Conservation (phyloP, 2,113 vertebrate genomes). For the Eupsittula cactorum region DNA sequence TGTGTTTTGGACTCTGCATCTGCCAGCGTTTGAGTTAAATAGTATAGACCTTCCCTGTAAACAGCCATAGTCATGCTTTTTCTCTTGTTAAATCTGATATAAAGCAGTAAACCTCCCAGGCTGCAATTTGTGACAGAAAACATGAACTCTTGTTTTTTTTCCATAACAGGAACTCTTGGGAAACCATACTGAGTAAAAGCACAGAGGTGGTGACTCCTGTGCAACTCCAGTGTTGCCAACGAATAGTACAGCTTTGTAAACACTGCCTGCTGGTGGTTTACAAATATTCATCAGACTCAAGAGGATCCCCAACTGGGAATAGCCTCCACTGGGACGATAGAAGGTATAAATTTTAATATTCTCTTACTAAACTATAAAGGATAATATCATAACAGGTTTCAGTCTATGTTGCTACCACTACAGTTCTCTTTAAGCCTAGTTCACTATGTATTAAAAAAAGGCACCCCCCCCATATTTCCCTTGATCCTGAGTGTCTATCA, state of each 20-base stretch:
- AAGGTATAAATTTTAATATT: conserved; percentile 78
- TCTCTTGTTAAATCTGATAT: conserved; percentile 39
- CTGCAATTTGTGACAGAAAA: conserved; percentile 37
- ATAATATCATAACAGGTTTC: not conserved
- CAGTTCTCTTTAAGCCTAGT: not conserved
- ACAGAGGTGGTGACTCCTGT: conserved; percentile 87
- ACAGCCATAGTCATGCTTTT: not conserved
- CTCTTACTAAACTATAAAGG: not conserved
- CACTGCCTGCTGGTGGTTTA: conserved; percentile 95
- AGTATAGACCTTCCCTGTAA: not conserved
- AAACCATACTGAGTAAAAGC: conserved; percentile 90
- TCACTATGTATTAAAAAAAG: not conserved
- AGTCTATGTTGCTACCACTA: not conserved
- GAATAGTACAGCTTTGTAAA: conserved; percentile 93
- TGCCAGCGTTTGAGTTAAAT: conserved; percentile 12
- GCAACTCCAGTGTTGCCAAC: conserved; percentile 91
- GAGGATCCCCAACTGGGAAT: conserved; percentile 84
- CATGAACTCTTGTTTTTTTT: conserved; percentile 61
- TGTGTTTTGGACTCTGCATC: conserved; percentile 22
- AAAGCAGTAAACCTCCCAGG: conserved; percentile 25
- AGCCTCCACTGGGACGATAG: conserved; percentile 90
- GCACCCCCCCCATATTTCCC: not conserved
- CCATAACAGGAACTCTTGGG: conserved; percentile 88
- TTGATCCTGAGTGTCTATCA: not conserved
- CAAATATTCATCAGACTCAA: conserved; percentile 90